Conservation (phyloP, 2,797 vertebrate genomes). For the Ceyx erithaca region DNA sequence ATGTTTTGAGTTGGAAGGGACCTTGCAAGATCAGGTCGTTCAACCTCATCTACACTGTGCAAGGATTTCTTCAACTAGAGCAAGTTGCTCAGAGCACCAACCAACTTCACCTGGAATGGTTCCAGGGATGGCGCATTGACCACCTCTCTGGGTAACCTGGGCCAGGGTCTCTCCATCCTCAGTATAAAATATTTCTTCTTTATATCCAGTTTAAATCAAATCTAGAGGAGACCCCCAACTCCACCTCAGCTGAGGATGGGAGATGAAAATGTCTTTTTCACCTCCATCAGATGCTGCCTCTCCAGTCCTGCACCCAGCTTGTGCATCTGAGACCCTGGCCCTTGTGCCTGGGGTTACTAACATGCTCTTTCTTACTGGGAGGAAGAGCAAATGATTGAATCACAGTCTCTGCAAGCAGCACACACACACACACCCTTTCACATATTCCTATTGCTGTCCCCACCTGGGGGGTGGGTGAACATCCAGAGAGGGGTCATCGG, state of each 20-base stretch:
- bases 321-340: neutral
- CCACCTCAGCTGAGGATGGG: neutral
- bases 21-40: neutral
- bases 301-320: neutral
- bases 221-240: neutral
- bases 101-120: neutral
- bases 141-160: neutral
- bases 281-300: neutral
- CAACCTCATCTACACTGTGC: neutral
- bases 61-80: neutral
- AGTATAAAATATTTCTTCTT: neutral
- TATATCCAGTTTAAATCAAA: neutral
- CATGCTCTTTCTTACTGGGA: accelerated
- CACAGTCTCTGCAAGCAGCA: too few species aligned
- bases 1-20: neutral
- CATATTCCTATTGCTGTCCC: neutral
- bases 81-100: neutral
- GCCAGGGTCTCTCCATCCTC: neutral
- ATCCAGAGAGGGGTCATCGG: slow-evolving; percentile 9
- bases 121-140: neutral
- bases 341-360: neutral
- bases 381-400: neutral
- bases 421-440: neutral
- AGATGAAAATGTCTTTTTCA: neutral
- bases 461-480: neutral